Base-by-base conservation (phyloP, 37 sponge, comb jelly and placozoan genomes). In the Lycopodina hypogea region DNA sequence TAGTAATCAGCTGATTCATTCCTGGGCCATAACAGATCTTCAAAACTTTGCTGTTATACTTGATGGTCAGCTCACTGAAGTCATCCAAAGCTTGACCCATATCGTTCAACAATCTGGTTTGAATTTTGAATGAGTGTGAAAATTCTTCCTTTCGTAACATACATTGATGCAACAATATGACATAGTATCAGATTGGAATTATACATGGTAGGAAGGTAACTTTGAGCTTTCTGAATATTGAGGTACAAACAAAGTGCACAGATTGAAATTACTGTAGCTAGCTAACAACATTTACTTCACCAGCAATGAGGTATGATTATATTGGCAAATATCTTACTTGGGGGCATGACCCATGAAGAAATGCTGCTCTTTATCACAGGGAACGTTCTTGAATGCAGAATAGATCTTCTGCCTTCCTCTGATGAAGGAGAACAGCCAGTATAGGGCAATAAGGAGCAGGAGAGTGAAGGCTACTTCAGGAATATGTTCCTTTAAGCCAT, bases 311-410 rank as follows among this genome's bases (percentile, higher is more conserved):
- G n/a, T n/a, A n/a, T n/a, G n/a, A n/a, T n/a, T n/a, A n/a, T n/a
- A n/a, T n/a, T 23, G 3, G 33, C 38, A 68, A 15, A 68, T 22
- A 24, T 58, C 17, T 76, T 45, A 69, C 71, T 56, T 78, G 2
- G 79, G 86, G 0, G 55, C 78, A 6, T 85, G 86, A 34, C 86
- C 86, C 26, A 85, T 36, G 56, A 85, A 53, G 38, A 69, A 71
- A 30, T 78, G 79, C 36, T 62, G 65, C n/a, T 70, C 78, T 26
- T 34, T 28, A 35, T 84, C 84, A 38, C 26, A 48, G 61, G 77
- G 84, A 28, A 84, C 69, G 32, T 39, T 39, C 35, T 63, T 37
- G 52, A 84, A 77, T 34, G 77, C 84, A 11, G 21, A 19, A 51
- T 77, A 59, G 62, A 81, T 35, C 17, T 74, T 9, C 82, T 74